These are phyloP conservation scores for Poeciliopsis prolifica DNA, from an alignment of 2,113 vertebrate species.

Conservation along the genomic window DNA sequence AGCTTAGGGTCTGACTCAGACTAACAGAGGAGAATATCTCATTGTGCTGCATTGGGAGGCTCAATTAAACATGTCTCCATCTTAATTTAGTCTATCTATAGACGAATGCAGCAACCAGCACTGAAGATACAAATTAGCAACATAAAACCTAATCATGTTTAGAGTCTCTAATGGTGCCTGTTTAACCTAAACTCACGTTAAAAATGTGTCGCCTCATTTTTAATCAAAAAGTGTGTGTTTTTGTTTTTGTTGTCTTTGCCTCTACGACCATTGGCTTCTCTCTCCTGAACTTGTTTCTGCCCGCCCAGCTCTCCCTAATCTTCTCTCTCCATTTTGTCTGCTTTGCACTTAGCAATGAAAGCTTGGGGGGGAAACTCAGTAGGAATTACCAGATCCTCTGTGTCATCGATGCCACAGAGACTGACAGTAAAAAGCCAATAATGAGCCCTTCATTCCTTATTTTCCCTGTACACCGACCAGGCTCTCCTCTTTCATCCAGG, in stretches of 20 bases:
- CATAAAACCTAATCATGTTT: conserved; percentile 12
- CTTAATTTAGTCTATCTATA: conserved; percentile 55
- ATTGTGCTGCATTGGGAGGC: conserved; percentile 51
- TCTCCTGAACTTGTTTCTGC: conserved; percentile 24
- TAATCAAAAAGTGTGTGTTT: neutral
- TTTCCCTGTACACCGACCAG: conserved; percentile 31
- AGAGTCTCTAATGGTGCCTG: conserved; percentile 29
- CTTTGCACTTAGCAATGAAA: conserved; percentile 19
- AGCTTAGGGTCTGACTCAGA: conserved; percentile 65
- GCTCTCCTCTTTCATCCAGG: conserved; percentile 2
- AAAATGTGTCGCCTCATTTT: neutral
- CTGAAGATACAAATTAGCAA: conserved; percentile 31
- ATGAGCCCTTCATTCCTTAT: conserved; percentile 42
- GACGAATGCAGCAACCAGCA: conserved; percentile 42
- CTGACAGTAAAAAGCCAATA: conserved; percentile 57
- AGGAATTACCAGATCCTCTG: conserved; percentile 51
- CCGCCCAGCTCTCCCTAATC: conserved; percentile 34
- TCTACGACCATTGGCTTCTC: conserved; percentile 4
- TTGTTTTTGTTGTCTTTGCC: conserved; percentile 29
- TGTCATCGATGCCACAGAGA: conserved; percentile 57
- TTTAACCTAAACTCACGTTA: conserved; percentile 14
- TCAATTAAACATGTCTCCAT: conserved; percentile 64
- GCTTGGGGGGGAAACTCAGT: conserved; percentile 36
- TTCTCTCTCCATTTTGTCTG: conserved; percentile 45
- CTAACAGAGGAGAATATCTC: conserved; percentile 44